These are phyloP conservation scores for Tinamus guttatus DNA, from an alignment of 2,113 vertebrate species.

Conservation along the genomic window DNA sequence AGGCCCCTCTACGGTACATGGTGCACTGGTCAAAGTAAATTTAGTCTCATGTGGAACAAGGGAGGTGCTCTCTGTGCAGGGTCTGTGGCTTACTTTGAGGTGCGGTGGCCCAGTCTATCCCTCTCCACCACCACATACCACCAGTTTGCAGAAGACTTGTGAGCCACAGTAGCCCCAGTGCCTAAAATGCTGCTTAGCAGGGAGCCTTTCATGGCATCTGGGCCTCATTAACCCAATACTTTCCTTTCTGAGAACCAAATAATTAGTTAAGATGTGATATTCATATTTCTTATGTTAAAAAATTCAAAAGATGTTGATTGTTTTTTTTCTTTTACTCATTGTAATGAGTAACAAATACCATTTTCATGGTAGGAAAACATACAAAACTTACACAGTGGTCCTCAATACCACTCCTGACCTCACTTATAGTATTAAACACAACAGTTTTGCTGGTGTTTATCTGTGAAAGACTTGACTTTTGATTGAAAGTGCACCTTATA, in stretches of 20 bases:
- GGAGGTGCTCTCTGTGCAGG: neutral
- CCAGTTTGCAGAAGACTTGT: neutral
- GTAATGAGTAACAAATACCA: neutral
- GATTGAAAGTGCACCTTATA: neutral
- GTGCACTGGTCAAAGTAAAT: neutral
- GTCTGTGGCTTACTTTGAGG: neutral
- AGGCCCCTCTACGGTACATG: neutral
- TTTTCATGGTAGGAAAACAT: neutral
- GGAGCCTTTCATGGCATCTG: neutral
- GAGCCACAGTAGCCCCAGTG: neutral
- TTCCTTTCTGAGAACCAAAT: neutral
- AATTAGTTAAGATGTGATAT: neutral
- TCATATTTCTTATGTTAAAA: no score
- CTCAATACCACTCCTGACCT: no score
- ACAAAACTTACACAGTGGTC: no score
- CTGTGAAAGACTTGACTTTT: neutral
- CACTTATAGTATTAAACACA: neutral
- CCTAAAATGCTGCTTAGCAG: neutral
- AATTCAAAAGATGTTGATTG: neutral
- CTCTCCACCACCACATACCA: neutral
- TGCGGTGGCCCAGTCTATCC: neutral
- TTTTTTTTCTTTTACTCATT: fast-evolving
- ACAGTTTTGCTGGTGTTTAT: neutral
- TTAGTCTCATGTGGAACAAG: neutral
- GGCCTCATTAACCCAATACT: neutral